Conservation (phyloP, 2,113 vertebrate genomes). For the Ophthalmotilapia sp. region DNA sequence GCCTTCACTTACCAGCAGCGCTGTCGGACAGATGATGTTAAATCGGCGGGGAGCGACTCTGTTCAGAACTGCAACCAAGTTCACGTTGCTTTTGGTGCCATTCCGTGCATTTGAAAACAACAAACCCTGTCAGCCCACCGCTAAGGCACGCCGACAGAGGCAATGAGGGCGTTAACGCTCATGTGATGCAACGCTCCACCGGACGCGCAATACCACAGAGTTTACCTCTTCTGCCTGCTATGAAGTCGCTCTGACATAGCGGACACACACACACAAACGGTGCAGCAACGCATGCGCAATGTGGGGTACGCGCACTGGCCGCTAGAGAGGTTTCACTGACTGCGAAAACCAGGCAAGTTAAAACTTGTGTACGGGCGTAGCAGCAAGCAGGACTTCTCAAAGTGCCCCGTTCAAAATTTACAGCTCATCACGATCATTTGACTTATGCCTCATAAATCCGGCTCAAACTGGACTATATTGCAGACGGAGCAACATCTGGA, state of each 20-base stretch:
- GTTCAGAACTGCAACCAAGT: neutral
- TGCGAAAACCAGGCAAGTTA: neutral
- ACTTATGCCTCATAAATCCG: neutral
- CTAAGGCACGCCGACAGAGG: neutral
- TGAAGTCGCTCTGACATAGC: neutral
- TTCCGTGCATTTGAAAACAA: neutral
- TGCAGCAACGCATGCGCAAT: constrained; percentile 47
- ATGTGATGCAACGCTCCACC: neutral
- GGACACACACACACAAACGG: neutral
- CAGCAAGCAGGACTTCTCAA: neutral
- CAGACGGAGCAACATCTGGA: constrained; percentile 16
- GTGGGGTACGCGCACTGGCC: neutral
- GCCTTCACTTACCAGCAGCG: constrained; percentile 34
- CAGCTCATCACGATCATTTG: neutral
- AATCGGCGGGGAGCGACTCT: neutral
- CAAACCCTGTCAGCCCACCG: neutral
- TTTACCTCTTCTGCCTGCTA: neutral
- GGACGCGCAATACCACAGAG: neutral
- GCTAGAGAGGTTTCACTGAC: neutral
- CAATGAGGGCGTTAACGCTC: neutral
- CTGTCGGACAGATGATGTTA: neutral
- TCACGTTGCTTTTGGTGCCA: constrained; percentile 2
- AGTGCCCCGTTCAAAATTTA: neutral
- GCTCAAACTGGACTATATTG: neutral
- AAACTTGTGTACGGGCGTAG: neutral